A percentile compares a stretch with the other conserved stretches of the same genome.
Conservation (phyloP, 2,113 vertebrate species). For the Rhinogobius similis region DNA sequence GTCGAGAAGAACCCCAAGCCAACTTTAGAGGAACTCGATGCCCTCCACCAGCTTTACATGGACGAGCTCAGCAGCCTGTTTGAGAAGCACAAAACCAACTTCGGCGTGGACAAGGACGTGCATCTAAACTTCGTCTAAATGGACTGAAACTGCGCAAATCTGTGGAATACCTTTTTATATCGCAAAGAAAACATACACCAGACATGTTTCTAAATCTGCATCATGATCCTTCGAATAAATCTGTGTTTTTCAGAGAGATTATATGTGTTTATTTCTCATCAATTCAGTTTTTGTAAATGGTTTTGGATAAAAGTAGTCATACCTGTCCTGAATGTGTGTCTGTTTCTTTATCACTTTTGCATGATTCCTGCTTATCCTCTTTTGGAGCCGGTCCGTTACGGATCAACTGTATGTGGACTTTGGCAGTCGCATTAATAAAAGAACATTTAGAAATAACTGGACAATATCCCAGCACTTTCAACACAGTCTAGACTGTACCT, state of each 20-base stretch:
- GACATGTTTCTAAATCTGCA: background rate
- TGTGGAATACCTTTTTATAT: constrained; percentile 41
- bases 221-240: too few relatives aligned
- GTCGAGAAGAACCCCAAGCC: constrained; percentile 80
- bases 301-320: background rate
- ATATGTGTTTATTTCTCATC: constrained; percentile 32
- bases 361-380: background rate
- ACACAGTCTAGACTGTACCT: constrained; percentile 27
- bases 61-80: constrained; percentile 84
- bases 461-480: constrained; percentile 52
- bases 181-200: constrained; percentile 5
- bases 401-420: constrained; percentile 58
- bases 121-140: constrained; percentile 85
- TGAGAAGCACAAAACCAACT: constrained; percentile 88
- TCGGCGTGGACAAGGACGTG: constrained; percentile 81
- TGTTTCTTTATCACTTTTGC: constrained; percentile 19
- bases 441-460: constrained; percentile 42
- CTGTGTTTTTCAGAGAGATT: background rate
- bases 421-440: constrained; percentile 36
- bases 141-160: background rate
- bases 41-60: constrained; percentile 84
- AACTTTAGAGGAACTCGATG: constrained; percentile 78
- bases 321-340: background rate
- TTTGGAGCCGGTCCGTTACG: constrained; percentile 20
- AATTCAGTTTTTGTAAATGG: constrained; percentile 9